These are phyloP conservation scores for Dexiosoma caninum DNA, from an alignment of 2,888 invertebrate species.

Conservation along the genomic window DNA sequence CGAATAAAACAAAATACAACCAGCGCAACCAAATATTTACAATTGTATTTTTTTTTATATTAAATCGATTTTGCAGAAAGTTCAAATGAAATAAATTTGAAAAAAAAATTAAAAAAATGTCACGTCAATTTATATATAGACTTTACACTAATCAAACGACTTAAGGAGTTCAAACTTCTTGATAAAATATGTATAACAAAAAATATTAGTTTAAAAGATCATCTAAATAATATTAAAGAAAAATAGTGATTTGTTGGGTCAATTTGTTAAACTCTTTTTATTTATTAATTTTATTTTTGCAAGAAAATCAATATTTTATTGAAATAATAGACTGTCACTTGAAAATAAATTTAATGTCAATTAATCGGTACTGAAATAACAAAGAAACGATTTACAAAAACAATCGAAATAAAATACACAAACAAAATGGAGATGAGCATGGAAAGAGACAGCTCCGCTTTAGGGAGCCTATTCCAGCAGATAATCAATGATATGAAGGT, in stretches of 20 bases:
- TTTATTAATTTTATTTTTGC: background rate
- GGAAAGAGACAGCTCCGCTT: slow-evolving; percentile 88
- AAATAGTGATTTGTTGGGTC: background rate
- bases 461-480: slow-evolving; percentile 96
- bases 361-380: slow-evolving; percentile 43
- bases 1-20: slow-evolving; percentile 19
- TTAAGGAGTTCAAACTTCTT: slow-evolving; percentile 42
- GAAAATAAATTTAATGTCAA: slow-evolving; percentile 51
- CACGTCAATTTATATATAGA: slow-evolving; percentile 54
- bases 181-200: slow-evolving; percentile 4
- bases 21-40: background rate
- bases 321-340: slow-evolving; percentile 19
- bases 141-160: slow-evolving; percentile 58
- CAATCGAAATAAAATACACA: background rate
- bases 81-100: background rate
- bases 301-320: background rate
- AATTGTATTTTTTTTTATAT: background rate
- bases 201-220: background rate
- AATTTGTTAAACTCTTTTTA: background rate
- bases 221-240: background rate
- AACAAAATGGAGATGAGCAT: slow-evolving; percentile 77
- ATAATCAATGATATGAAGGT: slow-evolving; percentile 98
- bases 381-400: slow-evolving; percentile 23
- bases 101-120: slow-evolving; percentile 50
- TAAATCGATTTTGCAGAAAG: slow-evolving; percentile 41